Conservation (phyloP, 1,140 invertebrate species). For the Apis mellifera region Amel_HAv3.1 CM009944.2:6112001-6112500, state of each 20-base stretch:
- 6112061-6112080: neutral
- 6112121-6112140: neutral
- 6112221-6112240: neutral
- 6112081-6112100: neutral
- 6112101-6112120: neutral
- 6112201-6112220: neutral
- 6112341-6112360: no score
- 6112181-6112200: neutral
- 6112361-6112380: no score
- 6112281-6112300: no score
- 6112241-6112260: neutral
- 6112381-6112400: neutral
- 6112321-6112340: no score
- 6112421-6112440: no score
- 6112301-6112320: no score
- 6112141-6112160: neutral
- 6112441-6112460: no score
- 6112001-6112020: no score
- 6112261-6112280: no score
- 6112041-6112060: neutral
- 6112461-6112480: no score
- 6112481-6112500: neutral
- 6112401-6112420: no score
- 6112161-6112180: neutral
- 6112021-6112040: no score